Evolutionary conservation across 2,797 vertebrate species (phyloP).

Genomic region (Kryptolebias ocellatus): DNA sequence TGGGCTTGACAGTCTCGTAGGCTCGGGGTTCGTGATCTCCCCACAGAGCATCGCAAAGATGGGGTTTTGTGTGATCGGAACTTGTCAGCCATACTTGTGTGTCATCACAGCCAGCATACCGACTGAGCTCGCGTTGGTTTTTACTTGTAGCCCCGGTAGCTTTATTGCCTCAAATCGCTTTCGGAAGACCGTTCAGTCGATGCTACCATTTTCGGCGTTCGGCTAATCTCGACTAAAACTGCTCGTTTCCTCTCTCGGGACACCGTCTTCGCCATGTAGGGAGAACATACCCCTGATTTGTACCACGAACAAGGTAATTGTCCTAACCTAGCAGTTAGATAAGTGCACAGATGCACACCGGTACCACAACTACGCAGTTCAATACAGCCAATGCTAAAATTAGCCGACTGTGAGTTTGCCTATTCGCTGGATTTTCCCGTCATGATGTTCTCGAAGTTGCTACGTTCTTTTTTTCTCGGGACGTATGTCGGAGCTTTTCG

Average conservation of each 20-base stretch:
- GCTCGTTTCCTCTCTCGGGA: slow-evolving; percentile 6
- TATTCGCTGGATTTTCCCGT: slow-evolving; percentile 7
- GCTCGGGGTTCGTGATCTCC: slow-evolving; percentile 12
- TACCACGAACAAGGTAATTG: slow-evolving; percentile 13
- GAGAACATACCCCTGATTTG: neutral
- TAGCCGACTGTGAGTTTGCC: slow-evolving; percentile 65
- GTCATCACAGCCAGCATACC: slow-evolving; percentile 41
- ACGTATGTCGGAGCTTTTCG: slow-evolving; percentile 1
- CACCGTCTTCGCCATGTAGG: neutral
- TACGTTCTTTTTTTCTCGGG: neutral
- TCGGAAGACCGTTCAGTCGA: slow-evolving; percentile 43
- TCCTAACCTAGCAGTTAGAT: slow-evolving; percentile 21
- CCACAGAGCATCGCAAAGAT: slow-evolving; percentile 17
- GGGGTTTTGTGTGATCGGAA: slow-evolving; percentile 22
- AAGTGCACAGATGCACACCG: slow-evolving; percentile 61
- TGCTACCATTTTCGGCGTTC: slow-evolving; percentile 70
- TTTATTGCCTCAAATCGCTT: slow-evolving; percentile 58
- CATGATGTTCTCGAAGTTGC: neutral
- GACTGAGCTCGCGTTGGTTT: slow-evolving; percentile 47
- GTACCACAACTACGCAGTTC: slow-evolving; percentile 81
- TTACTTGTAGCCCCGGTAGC: slow-evolving; percentile 50
- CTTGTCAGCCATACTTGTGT: slow-evolving; percentile 36
- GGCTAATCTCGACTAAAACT: slow-evolving; percentile 47
- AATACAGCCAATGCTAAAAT: slow-evolving; percentile 64
- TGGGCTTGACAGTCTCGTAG: slow-evolving; percentile 40